Evolutionary conservation across 2,113 vertebrate species (phyloP), one percentile per base, ranked within the genome.

Genomic region (Hypomesus transpacificus): DNA sequence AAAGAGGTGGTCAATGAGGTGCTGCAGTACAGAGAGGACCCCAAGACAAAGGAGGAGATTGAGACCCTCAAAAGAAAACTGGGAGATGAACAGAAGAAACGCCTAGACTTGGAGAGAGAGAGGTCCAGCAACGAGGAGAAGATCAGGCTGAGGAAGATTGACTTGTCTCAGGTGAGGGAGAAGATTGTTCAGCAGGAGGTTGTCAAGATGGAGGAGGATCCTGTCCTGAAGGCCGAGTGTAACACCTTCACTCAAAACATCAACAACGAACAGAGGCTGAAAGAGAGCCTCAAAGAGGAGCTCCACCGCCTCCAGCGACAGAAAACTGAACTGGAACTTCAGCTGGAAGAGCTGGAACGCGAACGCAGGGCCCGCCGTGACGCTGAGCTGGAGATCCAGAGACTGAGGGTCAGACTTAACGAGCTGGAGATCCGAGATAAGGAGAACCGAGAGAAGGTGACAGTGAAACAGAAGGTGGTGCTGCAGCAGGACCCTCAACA

Each of bases 401-500:
- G 91, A 60, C 90, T 98, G 78, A 92, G 88, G 75, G 88, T 95
- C 21, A 91, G 87, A 56, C 87, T 99, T 69, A 91, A 75, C 0
- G 94, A 94, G 58, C 84, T 99, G 53, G 96, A 99, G 81, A 72
- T 91, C 62, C 88, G 89, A 1, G 94, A 95, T 81, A 93, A 91
- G 59, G 94, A 96, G 79, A 95, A 93, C 3, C 89, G 91, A 0
- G 96, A 98, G 80, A 95, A 95, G 78, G 97, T 99, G 46, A 97
- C 95, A 0, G 93, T 94, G 71, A 96, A 94, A 81, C 96, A 99
- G 82, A 98, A 96, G 86, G 96, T 99, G 9, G 95, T 98, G 24
- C 89, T 98, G 56, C 95, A 98, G 87, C 95, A 96, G 84, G 97
- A 99, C 82, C 97, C 97, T 13, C 94, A 96, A 80, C 96, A 98